These are phyloP conservation scores for Operophtera brumata DNA, from an alignment of 2,888 invertebrate species.

Conservation along the genomic window DNA sequence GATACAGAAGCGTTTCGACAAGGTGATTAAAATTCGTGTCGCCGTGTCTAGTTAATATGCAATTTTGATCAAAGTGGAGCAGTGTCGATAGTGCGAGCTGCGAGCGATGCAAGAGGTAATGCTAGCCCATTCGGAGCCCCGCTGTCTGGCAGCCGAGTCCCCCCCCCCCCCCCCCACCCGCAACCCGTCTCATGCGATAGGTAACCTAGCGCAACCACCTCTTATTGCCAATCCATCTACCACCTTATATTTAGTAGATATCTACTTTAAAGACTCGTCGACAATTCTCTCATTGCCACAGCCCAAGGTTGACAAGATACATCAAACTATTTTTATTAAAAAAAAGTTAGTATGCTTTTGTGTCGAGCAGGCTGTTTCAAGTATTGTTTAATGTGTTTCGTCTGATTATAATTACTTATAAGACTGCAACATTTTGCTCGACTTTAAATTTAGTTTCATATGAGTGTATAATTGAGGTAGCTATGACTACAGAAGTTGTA, in stretches of 20 bases:
- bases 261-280: constrained; percentile 42
- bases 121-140: constrained; percentile 79
- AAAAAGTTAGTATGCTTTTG: constrained; percentile 13
- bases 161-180: constrained; percentile 41
- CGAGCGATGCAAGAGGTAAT: constrained; percentile 74
- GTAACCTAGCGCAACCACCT: constrained; percentile 62
- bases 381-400: neutral
- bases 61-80: constrained; percentile 72
- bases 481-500: neutral
- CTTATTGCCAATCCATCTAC: constrained; percentile 63
- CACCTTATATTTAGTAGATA: constrained; percentile 51
- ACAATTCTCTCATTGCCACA: constrained; percentile 52
- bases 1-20: constrained; percentile 34
- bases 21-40: constrained; percentile 39
- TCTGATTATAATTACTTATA: neutral
- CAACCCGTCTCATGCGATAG: constrained; percentile 46
- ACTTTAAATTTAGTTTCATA: constrained; percentile 2
- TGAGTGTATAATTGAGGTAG: neutral
- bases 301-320: constrained; percentile 48
- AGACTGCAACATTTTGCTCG: neutral
- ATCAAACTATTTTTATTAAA: constrained; percentile 43
- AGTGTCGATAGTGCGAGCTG: constrained; percentile 69
- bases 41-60: constrained; percentile 53
- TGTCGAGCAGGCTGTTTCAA: constrained; percentile 2
- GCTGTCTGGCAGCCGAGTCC: constrained; percentile 76